phyloP scores from a whole-genome alignment of 2,797 vertebrate species.

The Parauchenoglanis ngamensis region DNA sequence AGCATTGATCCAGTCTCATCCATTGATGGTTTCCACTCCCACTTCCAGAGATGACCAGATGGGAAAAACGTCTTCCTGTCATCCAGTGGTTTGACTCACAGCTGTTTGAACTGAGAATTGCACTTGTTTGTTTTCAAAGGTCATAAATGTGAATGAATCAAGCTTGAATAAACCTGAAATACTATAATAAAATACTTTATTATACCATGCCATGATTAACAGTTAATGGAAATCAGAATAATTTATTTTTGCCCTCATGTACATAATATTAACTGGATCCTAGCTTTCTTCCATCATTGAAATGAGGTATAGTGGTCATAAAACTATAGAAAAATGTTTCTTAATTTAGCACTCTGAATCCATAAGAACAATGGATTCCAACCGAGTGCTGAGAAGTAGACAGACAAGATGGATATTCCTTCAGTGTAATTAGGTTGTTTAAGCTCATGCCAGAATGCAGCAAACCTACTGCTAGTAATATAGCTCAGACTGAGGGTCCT shows the following conservation, averaged over 20 bases:
- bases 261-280: not conserved
- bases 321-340: not conserved
- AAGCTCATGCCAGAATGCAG: not conserved
- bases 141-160: not conserved
- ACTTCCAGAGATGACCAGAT: not conserved
- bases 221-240: not conserved
- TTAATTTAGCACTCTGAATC: not conserved
- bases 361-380: not conserved
- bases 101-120: constrained; percentile 25
- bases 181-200: not conserved
- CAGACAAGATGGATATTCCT: not conserved
- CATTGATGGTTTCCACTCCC: constrained; percentile 16
- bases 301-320: not conserved
- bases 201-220: not conserved
- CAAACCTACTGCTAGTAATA: constrained; percentile 6
- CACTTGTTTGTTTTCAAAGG: not conserved
- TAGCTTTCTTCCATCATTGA: constrained; percentile 1
- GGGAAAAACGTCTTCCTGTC: constrained; percentile 7
- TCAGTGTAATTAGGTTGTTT: constrained; percentile 36
- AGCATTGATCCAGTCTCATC: constrained; percentile 46
- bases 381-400: constrained; percentile 16
- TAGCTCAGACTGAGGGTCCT: constrained; percentile 16
- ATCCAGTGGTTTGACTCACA: constrained; percentile 9
- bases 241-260: not conserved
- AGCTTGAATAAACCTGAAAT: not conserved